Evolutionary conservation across 2,113 vertebrate species (phyloP).

Genomic region (Pollimyrus isidori): DNA sequence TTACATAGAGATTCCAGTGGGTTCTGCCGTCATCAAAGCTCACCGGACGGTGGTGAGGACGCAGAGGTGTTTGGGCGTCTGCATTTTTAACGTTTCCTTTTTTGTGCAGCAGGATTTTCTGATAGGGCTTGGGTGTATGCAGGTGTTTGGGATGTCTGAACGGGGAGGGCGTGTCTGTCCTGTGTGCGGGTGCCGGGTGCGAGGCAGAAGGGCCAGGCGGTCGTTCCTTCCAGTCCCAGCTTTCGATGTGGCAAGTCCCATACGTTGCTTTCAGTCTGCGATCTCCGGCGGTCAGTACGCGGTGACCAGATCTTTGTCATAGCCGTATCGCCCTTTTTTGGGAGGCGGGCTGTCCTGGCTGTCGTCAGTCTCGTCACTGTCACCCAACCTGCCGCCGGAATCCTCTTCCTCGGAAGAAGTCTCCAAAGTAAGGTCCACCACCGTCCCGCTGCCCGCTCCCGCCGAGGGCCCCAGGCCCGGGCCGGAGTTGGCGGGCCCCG

Average conservation of each 20-base stretch:
- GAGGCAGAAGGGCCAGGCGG: not conserved
- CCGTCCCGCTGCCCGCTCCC: slow-evolving; percentile 41
- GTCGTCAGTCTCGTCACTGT: slow-evolving; percentile 60
- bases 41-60: not conserved
- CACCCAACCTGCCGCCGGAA: slow-evolving; percentile 31
- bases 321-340: slow-evolving; percentile 63
- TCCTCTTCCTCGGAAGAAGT: slow-evolving; percentile 63
- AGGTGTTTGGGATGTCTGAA: not conserved
- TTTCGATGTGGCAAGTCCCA: not conserved
- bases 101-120: not conserved
- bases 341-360: slow-evolving; percentile 65
- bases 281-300: slow-evolving; percentile 61
- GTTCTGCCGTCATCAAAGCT: not conserved
- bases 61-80: not conserved
- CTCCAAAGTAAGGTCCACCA: slow-evolving; percentile 73
- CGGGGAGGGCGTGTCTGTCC: not conserved
- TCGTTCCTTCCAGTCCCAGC: not conserved
- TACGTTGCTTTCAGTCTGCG: not conserved
- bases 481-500: not conserved
- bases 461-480: not conserved
- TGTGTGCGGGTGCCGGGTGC: not conserved
- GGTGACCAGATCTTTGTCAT: slow-evolving; percentile 68
- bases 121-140: not conserved
- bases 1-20: not conserved
- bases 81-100: not conserved